phyloP scores from a whole-genome alignment of 1,140 invertebrate species.

The Microplitis demolitor region DNA sequence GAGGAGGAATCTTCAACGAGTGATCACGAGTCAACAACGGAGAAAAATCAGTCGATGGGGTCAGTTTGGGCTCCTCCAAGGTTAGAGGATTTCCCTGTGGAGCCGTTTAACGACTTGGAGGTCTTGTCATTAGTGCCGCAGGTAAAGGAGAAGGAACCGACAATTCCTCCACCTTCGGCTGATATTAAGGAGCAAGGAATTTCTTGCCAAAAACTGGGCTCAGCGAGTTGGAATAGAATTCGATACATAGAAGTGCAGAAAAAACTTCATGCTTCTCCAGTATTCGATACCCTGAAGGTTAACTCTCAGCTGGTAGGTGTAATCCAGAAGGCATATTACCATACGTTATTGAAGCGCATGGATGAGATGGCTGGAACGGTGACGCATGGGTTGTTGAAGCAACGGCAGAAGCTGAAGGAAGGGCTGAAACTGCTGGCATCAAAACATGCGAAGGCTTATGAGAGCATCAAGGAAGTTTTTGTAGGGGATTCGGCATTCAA shows the following conservation, averaged over 20 bases:
- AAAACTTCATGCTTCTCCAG: neutral
- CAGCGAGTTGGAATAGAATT: slow-evolving; percentile 29
- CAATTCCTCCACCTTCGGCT: slow-evolving; percentile 27
- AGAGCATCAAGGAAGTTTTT: neutral
- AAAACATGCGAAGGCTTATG: neutral
- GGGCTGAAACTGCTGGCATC: neutral
- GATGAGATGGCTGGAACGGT: neutral
- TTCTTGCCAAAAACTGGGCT: neutral
- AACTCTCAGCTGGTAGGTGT: neutral
- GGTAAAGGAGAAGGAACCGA: slow-evolving; percentile 31
- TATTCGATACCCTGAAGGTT: neutral
- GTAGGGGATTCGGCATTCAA: neutral
- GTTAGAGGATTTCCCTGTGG: too few relatives aligned
- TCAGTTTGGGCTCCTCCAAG: too few relatives aligned
- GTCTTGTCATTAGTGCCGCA: slow-evolving; percentile 15
- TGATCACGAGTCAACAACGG: too few relatives aligned
- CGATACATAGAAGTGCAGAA: neutral
- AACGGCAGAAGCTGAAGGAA: too few relatives aligned
- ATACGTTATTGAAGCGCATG: neutral
- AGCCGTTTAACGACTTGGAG: neutral
- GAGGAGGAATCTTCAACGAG: too few relatives aligned
- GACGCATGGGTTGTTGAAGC: neutral
- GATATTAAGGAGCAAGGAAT: neutral
- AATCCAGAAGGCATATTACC: neutral
- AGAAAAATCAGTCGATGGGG: too few relatives aligned